These are phyloP conservation scores for Rhynchomys soricoides DNA, from an alignment of 2,113 vertebrate genomes.

Conservation along the genomic window DNA sequence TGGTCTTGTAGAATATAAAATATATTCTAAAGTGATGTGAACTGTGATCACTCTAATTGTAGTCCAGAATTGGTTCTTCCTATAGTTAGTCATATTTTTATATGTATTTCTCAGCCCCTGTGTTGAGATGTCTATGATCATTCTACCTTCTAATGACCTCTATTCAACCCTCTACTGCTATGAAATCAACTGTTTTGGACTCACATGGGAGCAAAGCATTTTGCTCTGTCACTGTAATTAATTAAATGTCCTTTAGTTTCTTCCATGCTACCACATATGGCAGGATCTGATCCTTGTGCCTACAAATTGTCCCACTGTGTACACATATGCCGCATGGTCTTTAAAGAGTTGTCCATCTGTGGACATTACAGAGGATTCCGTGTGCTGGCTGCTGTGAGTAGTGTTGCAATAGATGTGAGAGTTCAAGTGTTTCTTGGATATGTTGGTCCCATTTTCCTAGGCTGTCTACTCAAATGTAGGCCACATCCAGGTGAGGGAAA, in stretches of 20 bases:
- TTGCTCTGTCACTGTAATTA: background rate
- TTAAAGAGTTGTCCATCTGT: background rate
- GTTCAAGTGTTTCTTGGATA: background rate
- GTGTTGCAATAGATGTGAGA: background rate
- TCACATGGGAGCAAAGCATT: background rate
- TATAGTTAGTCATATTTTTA: background rate
- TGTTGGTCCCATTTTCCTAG: background rate
- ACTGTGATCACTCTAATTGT: background rate
- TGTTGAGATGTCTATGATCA: background rate
- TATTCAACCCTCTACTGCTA: background rate
- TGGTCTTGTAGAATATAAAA: background rate
- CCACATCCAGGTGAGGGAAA: no score
- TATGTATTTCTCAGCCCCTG: background rate
- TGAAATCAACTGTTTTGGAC: background rate
- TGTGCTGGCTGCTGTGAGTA: background rate
- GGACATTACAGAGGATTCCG: background rate
- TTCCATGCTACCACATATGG: background rate
- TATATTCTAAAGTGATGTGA: background rate
- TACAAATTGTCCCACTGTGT: background rate
- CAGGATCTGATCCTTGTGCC: background rate
- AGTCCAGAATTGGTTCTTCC: background rate
- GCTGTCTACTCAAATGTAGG: background rate
- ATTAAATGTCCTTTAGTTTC: background rate
- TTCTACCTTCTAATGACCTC: no score
- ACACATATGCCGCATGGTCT: background rate